These are phyloP conservation scores for Dendrolimus pini DNA, from an alignment of 2,888 invertebrate species.

Conservation along the genomic window DNA sequence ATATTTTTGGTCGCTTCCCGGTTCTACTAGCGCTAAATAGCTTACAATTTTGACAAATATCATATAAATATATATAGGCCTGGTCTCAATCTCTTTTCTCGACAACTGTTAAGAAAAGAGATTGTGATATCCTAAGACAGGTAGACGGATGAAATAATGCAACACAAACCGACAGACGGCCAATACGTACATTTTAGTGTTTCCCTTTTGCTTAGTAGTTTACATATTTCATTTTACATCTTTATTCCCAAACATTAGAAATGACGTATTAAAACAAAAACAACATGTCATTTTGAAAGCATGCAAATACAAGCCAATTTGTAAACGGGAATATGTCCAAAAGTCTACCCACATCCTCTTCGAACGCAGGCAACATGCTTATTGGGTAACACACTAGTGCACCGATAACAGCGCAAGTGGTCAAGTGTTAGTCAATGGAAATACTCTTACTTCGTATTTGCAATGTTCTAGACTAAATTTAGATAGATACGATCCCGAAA, in stretches of 20 bases:
- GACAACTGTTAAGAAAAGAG: no score
- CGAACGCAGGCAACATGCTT: not conserved
- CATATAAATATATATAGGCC: no score
- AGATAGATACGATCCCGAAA: conserved; percentile 30
- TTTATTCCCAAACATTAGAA: not conserved
- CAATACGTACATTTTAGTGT: no score
- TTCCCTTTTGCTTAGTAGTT: no score
- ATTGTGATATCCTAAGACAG: no score
- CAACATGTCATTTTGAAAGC: not conserved
- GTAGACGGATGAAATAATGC: no score
- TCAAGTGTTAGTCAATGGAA: not conserved
- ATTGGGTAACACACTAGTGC: not conserved
- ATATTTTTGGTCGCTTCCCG: no score
- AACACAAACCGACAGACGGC: no score
- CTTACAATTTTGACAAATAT: no score
- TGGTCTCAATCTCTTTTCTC: no score
- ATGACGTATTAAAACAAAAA: not conserved
- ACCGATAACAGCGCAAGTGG: not conserved
- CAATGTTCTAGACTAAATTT: conserved; percentile 34
- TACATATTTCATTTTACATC: no score
- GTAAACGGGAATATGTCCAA: not conserved
- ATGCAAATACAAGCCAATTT: not conserved
- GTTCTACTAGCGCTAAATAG: no score
- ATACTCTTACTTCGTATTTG: conserved; percentile 9
- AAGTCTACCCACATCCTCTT: not conserved